These are phyloP conservation scores for Machaerirhynchus nigripectus DNA, from an alignment of 2,113 vertebrate genomes.

Conservation along the genomic window DNA sequence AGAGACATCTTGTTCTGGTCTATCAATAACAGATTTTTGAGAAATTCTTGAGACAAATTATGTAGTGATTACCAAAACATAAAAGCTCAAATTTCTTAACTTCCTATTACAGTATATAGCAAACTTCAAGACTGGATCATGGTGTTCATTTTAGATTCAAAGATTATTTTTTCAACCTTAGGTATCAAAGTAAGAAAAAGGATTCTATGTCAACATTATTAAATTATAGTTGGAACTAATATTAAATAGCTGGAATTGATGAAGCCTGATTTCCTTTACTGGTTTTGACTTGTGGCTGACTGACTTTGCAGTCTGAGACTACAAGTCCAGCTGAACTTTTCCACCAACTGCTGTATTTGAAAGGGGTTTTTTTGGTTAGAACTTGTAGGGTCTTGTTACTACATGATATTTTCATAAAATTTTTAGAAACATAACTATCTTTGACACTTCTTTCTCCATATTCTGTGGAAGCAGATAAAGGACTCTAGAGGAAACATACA, in stretches of 20 bases:
- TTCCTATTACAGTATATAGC: background rate
- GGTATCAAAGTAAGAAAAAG: background rate
- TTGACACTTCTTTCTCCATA: background rate
- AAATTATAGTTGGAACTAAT: background rate
- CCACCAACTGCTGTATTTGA: background rate
- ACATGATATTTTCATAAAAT: background rate
- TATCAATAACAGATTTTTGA: background rate
- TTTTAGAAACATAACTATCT: background rate
- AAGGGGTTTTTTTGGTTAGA: background rate
- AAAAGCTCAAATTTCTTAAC: background rate
- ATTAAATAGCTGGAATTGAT: background rate
- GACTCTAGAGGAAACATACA: background rate
- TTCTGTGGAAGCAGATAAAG: background rate
- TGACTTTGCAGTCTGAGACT: background rate
- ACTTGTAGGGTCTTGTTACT: background rate
- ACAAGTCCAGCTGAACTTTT: background rate
- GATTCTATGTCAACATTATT: background rate
- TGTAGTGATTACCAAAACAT: background rate
- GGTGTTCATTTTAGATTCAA: background rate
- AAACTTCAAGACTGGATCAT: background rate
- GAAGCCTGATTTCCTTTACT: background rate
- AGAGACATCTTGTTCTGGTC: background rate
- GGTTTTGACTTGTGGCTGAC: background rate
- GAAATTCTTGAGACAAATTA: background rate
- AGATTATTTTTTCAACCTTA: background rate